Evolutionary conservation across 2,797 vertebrate genomes (phyloP).

Genomic region (Mus spretus): DNA sequence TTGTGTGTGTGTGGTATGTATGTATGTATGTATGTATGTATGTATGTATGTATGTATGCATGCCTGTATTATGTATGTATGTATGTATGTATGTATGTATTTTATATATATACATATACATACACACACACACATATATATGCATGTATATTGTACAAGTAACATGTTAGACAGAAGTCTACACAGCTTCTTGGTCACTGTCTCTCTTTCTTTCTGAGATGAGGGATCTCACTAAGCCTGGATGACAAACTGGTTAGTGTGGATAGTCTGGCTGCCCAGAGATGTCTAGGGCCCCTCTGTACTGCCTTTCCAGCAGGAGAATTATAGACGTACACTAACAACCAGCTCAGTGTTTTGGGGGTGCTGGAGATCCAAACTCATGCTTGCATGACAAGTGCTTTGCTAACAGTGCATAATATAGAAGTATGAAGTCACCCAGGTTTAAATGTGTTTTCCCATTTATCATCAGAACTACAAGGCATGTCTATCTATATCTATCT

Average conservation of each 20-base stretch:
- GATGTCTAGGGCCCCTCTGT: neutral
- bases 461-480: neutral
- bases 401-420: neutral
- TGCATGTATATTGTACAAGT: neutral
- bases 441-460: conserved; percentile 3
- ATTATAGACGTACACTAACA: neutral
- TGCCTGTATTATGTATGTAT: too few relatives aligned
- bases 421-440: neutral
- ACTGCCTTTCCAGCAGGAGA: neutral
- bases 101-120: too few relatives aligned
- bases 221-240: neutral
- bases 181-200: neutral
- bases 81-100: neutral
- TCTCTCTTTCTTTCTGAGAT: neutral
- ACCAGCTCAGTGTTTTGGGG: too few relatives aligned
- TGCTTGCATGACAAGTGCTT: neutral
- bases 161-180: neutral
- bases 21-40: neutral
- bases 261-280: neutral
- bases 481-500: too few relatives aligned
- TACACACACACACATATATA: too few relatives aligned
- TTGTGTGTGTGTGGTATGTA: neutral
- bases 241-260: neutral
- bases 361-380: neutral
- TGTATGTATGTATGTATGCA: neutral